Conservation (phyloP, 2,888 invertebrate species). For the Campaea margaritaria region DNA sequence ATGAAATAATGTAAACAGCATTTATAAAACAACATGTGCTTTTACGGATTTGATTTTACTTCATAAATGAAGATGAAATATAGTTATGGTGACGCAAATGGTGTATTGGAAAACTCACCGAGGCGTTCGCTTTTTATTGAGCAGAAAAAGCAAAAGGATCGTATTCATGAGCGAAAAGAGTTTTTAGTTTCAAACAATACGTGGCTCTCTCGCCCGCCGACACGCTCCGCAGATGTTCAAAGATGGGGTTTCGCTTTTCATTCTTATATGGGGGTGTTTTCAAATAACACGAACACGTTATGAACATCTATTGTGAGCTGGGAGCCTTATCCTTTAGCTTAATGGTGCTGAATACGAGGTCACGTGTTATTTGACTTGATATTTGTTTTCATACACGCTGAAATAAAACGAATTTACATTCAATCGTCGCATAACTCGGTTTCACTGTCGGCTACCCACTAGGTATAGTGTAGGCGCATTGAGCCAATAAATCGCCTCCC, state of each 20-base stretch:
- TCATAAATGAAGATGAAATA: too few species aligned
- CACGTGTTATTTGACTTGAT: constrained; percentile 1
- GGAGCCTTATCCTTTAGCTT: background rate
- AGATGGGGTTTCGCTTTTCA: constrained; percentile 2
- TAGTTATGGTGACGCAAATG: too few species aligned
- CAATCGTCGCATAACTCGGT: background rate
- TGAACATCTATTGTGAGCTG: constrained; percentile 3
- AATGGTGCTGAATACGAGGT: background rate
- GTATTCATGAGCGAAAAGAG: background rate
- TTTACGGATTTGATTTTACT: too few species aligned
- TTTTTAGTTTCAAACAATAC: constrained; percentile 15
- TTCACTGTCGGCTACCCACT: too few species aligned
- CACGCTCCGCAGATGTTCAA: constrained; percentile 16
- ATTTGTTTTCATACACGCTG: background rate
- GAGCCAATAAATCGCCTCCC: background rate
- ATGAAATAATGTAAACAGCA: too few species aligned
- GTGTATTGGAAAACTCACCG: too few species aligned
- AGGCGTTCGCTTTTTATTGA: constrained; percentile 2
- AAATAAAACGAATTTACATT: too few species aligned
- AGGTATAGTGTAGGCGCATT: background rate
- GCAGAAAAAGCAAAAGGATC: constrained; percentile 1
- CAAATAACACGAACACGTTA: constrained; percentile 16
- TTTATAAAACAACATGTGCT: too few species aligned
- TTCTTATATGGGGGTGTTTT: constrained; percentile 12
- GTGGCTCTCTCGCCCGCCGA: background rate